Percentiles rank a stretch among this genome's conserved stretches.
phyloP scores from a whole-genome alignment of 1,140 invertebrate genomes.

The Ooceraea biroi region DNA sequence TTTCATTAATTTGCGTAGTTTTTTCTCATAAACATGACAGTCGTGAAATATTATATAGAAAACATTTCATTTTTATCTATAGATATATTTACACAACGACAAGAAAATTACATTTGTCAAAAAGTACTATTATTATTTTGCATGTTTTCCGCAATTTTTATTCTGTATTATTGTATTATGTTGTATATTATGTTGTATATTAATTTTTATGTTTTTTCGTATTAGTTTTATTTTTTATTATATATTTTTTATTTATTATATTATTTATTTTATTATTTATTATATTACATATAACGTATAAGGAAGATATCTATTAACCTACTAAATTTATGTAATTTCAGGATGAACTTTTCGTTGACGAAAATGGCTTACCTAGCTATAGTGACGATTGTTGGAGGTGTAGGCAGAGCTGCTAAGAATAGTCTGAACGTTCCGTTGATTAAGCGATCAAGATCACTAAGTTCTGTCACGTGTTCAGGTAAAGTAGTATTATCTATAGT shows the following conservation, averaged over 20 bases:
- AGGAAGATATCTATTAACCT: not conserved
- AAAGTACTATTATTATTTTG: not conserved
- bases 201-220: no score
- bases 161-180: no score
- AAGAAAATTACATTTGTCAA: not conserved
- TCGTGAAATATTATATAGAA: not conserved
- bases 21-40: not conserved
- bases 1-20: not conserved
- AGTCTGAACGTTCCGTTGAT: conserved; percentile 87
- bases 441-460: conserved; percentile 89
- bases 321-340: not conserved
- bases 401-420: conserved; percentile 89
- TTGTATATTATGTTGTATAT: no score
- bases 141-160: not conserved
- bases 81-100: not conserved
- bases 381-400: conserved; percentile 91
- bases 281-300: not conserved
- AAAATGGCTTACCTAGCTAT: conserved; percentile 87
- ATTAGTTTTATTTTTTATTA: no score
- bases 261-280: no score
- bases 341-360: not conserved
- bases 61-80: conserved; percentile 2
- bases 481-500: conserved; percentile 93
- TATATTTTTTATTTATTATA: no score
- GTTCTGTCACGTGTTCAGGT: conserved; percentile 92